Percentiles rank a stretch among this genome's conserved stretches.
These are phyloP conservation scores for Cetoscarus ocellatus DNA, from an alignment of 2,797 vertebrate species.

Conservation along the genomic window DNA sequence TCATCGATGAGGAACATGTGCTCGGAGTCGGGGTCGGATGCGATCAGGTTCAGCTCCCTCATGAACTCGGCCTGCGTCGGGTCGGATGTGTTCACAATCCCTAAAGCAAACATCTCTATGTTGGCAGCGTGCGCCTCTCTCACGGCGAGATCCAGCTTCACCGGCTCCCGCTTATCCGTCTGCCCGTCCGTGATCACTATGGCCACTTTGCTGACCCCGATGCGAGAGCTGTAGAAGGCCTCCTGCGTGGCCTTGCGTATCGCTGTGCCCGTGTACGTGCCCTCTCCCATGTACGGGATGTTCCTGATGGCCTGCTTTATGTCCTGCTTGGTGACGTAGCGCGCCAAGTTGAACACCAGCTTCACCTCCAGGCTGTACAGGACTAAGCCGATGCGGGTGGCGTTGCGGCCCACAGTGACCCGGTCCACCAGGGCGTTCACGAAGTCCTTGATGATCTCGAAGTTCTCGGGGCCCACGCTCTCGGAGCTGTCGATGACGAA, in stretches of 20 bases:
- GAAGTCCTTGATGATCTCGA: constrained; percentile 93
- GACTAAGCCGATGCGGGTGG: constrained; percentile 91
- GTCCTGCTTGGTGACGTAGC: constrained; percentile 85
- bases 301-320: constrained; percentile 89
- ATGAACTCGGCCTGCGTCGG: constrained; percentile 89
- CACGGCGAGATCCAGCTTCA: constrained; percentile 89
- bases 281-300: constrained; percentile 93
- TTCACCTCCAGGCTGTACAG: constrained; percentile 91
- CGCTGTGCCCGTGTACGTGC: constrained; percentile 91
- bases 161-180: constrained; percentile 90
- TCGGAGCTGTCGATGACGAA: constrained; percentile 96
- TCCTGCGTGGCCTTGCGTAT: constrained; percentile 92
- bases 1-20: constrained; percentile 93
- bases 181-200: constrained; percentile 93
- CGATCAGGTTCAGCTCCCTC: constrained; percentile 90
- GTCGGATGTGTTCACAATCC: constrained; percentile 90
- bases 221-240: constrained; percentile 88
- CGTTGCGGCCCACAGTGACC: constrained; percentile 90
- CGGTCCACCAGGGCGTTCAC: constrained; percentile 91
- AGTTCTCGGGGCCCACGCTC: constrained; percentile 94
- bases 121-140: constrained; percentile 91
- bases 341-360: constrained; percentile 89
- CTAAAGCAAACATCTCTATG: constrained; percentile 93
- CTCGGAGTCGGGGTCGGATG: constrained; percentile 91
- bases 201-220: constrained; percentile 90